These are phyloP conservation scores for Bombus haemorrhoidalis DNA, from an alignment of 1,140 invertebrate species.

Conservation along the genomic window DNA sequence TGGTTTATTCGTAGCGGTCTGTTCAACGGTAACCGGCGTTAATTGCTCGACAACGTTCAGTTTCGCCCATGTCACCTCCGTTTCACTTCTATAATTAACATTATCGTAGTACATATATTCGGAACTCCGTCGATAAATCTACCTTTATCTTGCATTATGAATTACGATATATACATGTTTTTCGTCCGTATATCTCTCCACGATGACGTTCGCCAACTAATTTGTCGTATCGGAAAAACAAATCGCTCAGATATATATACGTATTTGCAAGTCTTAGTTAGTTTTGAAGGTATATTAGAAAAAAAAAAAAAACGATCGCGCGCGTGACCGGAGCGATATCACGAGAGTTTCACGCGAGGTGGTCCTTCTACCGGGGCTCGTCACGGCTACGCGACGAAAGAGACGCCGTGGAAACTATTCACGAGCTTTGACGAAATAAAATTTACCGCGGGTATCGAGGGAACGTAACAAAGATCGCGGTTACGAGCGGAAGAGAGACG, in stretches of 20 bases:
- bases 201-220: background rate
- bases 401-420: background rate
- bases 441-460: background rate
- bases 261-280: background rate
- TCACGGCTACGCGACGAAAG: constrained; percentile 8
- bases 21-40: background rate
- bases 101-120: constrained; percentile 1
- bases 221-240: background rate
- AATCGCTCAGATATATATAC: too few relatives aligned
- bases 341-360: background rate
- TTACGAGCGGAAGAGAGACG: background rate
- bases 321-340: background rate
- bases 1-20: background rate
- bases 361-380: background rate
- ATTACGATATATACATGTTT: constrained; percentile 30
- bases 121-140: constrained; percentile 10
- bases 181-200: too few relatives aligned
- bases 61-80: too few relatives aligned
- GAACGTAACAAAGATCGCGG: background rate
- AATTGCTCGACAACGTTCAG: background rate
- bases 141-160: constrained; percentile 45
- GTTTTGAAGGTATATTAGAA: background rate
- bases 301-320: background rate
- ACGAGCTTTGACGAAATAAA: background rate
- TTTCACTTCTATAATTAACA: background rate